Evolutionary conservation across 2,113 vertebrate genomes (phyloP).

Genomic region (Lophotis ruficrista): DNA sequence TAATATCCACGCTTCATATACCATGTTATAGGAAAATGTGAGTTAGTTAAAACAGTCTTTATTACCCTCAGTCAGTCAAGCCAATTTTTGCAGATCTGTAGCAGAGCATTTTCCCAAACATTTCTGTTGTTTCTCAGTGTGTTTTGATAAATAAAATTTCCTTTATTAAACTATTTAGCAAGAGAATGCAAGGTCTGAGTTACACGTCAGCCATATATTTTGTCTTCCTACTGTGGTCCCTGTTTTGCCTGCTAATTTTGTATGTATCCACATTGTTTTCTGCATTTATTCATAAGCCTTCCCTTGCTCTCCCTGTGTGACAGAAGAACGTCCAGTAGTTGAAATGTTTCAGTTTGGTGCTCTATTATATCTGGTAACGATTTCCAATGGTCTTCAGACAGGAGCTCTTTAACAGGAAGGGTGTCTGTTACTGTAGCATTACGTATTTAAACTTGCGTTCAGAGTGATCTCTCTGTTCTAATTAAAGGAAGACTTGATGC

Average conservation of each 20-base stretch:
- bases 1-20: slow-evolving; percentile 33
- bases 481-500: not conserved
- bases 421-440: not conserved
- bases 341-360: not conserved
- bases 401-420: not conserved
- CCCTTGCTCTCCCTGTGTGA: not conserved
- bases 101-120: not conserved
- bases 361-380: not conserved
- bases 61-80: not conserved
- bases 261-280: not conserved
- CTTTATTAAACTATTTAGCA: not conserved
- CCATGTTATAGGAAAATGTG: slow-evolving; percentile 35
- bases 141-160: not conserved
- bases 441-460: not conserved
- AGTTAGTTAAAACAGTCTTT: slow-evolving; percentile 50
- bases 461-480: not conserved
- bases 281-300: not conserved
- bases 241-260: not conserved
- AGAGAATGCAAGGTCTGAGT: not conserved
- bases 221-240: not conserved
- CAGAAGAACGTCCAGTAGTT: not conserved
- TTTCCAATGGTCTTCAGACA: not conserved
- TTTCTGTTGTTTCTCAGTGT: not conserved
- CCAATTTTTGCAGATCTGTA: not conserved
- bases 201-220: not conserved